These are phyloP conservation scores for Mellilla xanthometata DNA, from an alignment of 2,888 invertebrate genomes.

Conservation along the genomic window DNA sequence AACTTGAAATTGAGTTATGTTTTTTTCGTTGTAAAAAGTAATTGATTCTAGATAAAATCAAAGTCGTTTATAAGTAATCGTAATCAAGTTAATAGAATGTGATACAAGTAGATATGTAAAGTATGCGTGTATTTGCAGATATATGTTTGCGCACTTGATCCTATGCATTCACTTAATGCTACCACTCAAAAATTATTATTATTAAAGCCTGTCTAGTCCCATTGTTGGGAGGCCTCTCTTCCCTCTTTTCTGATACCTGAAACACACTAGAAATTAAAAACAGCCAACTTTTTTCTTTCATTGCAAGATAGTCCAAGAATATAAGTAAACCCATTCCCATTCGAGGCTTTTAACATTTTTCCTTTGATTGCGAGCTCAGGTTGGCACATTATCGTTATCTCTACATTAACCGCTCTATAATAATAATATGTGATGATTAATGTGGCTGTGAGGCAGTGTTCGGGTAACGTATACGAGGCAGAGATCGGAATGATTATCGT, in stretches of 20 bases:
- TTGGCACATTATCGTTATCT: constrained; percentile 9
- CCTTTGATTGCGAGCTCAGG: constrained; percentile 1
- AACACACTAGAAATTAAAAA: background rate
- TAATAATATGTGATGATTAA: constrained; percentile 52
- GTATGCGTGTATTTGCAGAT: too few species aligned
- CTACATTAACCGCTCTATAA: constrained; percentile 30
- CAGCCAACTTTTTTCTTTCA: too few species aligned
- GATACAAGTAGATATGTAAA: too few species aligned
- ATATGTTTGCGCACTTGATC: background rate
- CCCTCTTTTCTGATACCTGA: too few species aligned
- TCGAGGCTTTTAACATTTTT: constrained; percentile 1
- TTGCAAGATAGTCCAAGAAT: too few species aligned
- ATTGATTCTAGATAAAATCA: constrained; percentile 11
- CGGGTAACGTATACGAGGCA: constrained; percentile 48
- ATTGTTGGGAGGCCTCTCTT: too few species aligned
- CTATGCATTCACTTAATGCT: too few species aligned
- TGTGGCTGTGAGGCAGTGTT: constrained; percentile 60
- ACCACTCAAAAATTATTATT: too few species aligned
- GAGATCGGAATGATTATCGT: constrained; percentile 71
- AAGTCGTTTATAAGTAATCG: background rate
- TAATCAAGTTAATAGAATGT: too few species aligned
- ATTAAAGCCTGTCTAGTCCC: too few species aligned
- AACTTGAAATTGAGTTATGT: constrained; percentile 21
- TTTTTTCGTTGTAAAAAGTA: constrained; percentile 9
- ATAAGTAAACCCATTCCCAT: too few species aligned